Base-by-base conservation (phyloP, 2,113 vertebrate species). In the Pseudopipra pipra region DNA sequence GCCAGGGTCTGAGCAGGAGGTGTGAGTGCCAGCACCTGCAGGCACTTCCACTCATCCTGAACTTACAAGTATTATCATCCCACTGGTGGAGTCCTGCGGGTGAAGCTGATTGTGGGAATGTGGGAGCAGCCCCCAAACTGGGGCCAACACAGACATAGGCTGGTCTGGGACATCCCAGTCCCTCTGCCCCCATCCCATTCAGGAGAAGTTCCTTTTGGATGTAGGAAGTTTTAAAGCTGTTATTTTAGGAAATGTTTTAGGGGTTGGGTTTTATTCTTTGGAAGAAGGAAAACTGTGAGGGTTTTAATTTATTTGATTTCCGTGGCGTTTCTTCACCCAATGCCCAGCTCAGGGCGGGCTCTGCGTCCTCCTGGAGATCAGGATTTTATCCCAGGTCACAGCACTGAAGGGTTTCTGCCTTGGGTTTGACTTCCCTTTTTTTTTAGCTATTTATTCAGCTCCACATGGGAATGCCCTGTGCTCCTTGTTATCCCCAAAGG, bases 381-480 rank as follows among this genome's bases (percentile, higher is more conserved):
- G 82, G 44, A 23, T 84, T 77, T 88, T 62, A 23, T 68, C 55
- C 79, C 43, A 5, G 90, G 58, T 56, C 80, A 7, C 70, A 7
- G 80, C 8, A 35, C 43, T 49, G 87, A 90, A 86, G 87, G 86
- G 72, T 84, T 47, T 76, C 76, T 37, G 35, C 65, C 56, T 35
- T 13, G 24, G 2, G 11, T 71, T 89, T 61, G 58, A 58, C 59
- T 77, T 58, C 68, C 77, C 44, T 33, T 63, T 96, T 46, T 4
- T 95, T 90, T 95, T 87, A 95, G 78, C 95, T 97, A 79, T 97
- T 97, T 96, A 95, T 97, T 97, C 92, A 15, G 37, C 75, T 90
- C 65, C 77, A 1, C 33, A 46, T 68, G 93, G 33, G 66, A 93
- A 81, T 23, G 56, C 76, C 84, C 90, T 21, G 31, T 56, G 79